A percentile compares a stretch with the other conserved stretches of the same genome.
phyloP scores from a whole-genome alignment of 2,888 invertebrate genomes.

The Pandemis heparana region DNA sequence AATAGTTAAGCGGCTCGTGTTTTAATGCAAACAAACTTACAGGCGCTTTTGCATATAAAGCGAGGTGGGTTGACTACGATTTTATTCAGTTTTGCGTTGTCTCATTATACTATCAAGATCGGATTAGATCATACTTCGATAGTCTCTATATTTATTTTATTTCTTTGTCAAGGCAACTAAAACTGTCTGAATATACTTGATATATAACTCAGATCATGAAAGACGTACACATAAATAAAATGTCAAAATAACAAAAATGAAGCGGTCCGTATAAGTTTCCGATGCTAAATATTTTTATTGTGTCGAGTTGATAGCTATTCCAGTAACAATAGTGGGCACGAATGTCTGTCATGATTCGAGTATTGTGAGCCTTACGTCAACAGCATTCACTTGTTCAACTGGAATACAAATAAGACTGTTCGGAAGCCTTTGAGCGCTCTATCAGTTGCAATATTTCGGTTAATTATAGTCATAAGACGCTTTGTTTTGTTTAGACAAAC shows the following conservation, averaged over 20 bases:
- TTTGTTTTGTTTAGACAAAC: constrained; percentile 82
- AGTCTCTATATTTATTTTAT: constrained; percentile 31
- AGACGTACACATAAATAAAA: constrained; percentile 56
- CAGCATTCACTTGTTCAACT: constrained; percentile 62
- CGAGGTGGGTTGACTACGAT: constrained; percentile 85
- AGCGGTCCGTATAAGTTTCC: constrained; percentile 35
- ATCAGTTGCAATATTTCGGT: constrained; percentile 66
- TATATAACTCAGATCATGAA: constrained; percentile 75
- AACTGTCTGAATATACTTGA: constrained; percentile 57
- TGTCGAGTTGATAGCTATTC: constrained; percentile 37
- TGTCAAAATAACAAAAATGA: constrained; percentile 42
- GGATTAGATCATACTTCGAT: constrained; percentile 36
- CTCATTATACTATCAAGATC: constrained; percentile 68
- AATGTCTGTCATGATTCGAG: constrained; percentile 78
- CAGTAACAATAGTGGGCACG: constrained; percentile 38
- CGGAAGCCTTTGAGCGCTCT: constrained; percentile 78
- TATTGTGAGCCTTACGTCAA: constrained; percentile 61
- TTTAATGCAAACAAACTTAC: constrained; percentile 86
- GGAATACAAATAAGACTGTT: constrained; percentile 83
- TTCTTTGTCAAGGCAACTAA: constrained; percentile 56
- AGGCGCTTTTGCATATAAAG: constrained; percentile 86
- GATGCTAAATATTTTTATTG: constrained; percentile 23
- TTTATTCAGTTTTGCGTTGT: constrained; percentile 84
- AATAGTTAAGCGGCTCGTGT: constrained; percentile 86
- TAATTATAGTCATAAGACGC: constrained; percentile 69